Evolutionary conservation across 2,113 vertebrate species (phyloP).

Genomic region (Lycocorax pyrrhopterus): DNA sequence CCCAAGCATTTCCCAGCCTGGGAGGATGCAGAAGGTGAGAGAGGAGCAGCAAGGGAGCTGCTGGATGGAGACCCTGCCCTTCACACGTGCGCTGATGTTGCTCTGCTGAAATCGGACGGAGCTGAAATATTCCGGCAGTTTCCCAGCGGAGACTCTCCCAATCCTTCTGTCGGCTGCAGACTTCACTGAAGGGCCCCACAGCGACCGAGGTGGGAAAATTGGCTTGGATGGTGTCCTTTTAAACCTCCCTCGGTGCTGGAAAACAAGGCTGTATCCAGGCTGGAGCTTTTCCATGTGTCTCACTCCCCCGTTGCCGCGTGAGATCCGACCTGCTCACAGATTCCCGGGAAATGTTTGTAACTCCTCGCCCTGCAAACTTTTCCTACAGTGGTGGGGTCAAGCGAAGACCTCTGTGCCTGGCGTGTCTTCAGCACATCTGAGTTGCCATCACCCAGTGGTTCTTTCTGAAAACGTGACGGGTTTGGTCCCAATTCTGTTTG

Average conservation of each 20-base stretch:
- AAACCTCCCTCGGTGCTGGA: not conserved
- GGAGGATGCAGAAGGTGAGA: not conserved
- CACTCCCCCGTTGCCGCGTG: fast-evolving
- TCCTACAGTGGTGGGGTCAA: not conserved
- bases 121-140: not conserved
- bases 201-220: not conserved
- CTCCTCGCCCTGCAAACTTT: not conserved
- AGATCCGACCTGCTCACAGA: not conserved
- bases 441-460: not conserved
- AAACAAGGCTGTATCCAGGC: not conserved
- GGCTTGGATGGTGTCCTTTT: not conserved
- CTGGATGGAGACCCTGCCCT: not conserved
- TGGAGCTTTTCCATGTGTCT: not conserved
- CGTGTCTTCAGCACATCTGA: not conserved
- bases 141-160: not conserved
- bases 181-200: not conserved
- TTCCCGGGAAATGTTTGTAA: not conserved
- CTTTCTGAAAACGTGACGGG: not conserved
- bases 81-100: not conserved
- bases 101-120: not conserved
- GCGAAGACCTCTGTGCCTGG: not conserved
- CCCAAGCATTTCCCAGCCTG: not conserved
- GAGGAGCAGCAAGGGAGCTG: not conserved
- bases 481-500: not conserved
- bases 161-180: not conserved